Conservation (phyloP, 1,140 invertebrate species). For the Globodera rostochiensis region DNA sequence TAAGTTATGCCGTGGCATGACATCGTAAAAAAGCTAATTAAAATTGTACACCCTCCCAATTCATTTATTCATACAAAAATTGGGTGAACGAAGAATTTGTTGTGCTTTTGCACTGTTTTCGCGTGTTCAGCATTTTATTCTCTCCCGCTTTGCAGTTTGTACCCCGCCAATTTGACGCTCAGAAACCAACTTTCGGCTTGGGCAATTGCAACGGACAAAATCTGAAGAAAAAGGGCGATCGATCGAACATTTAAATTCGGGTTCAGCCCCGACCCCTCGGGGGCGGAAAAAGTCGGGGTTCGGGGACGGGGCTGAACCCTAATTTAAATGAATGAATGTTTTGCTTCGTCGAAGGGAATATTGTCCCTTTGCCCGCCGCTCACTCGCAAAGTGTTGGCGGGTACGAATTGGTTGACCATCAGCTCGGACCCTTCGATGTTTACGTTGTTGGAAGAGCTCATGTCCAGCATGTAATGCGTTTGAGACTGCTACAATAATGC, state of each 20-base stretch:
- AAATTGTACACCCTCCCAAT: neutral
- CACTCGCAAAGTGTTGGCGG: conserved; percentile 43
- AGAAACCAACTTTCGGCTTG: conserved; percentile 52
- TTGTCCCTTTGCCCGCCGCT: neutral
- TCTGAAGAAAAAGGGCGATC: conserved; percentile 23
- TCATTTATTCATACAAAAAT: neutral
- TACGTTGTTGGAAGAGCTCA: conserved; percentile 49
- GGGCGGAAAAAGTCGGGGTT: neutral
- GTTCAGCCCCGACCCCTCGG: too few relatives aligned
- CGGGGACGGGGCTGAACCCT: neutral
- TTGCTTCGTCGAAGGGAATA: neutral
- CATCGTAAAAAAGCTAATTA: neutral
- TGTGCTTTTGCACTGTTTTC: neutral
- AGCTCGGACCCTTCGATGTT: conserved; percentile 51
- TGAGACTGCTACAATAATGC: conserved; percentile 28
- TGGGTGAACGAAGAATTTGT: neutral
- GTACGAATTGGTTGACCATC: conserved; percentile 40
- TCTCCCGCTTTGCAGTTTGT: neutral
- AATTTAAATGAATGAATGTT: too few relatives aligned
- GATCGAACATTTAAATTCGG: neutral
- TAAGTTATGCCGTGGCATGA: neutral
- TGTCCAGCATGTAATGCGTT: conserved; percentile 49
- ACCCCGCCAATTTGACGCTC: conserved; percentile 40
- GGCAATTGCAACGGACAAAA: conserved; percentile 49
- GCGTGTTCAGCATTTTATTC: neutral